phyloP scores from a whole-genome alignment of 2,888 invertebrate genomes.

The Caenorhabditis sp. region DNA sequence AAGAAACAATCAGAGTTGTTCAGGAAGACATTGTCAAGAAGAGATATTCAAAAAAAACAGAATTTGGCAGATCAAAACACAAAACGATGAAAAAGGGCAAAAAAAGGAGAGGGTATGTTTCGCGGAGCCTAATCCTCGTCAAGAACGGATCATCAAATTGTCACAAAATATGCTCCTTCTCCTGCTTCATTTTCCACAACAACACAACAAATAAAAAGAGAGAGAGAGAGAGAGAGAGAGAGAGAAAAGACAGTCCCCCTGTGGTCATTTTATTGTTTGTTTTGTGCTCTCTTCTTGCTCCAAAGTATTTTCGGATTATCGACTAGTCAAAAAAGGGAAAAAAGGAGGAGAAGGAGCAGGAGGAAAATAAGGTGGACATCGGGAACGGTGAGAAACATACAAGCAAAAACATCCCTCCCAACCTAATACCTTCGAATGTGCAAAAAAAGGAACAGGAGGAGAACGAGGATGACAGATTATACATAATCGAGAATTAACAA shows the following conservation, averaged over 20 bases:
- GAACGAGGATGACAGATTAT: neutral
- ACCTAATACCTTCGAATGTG: neutral
- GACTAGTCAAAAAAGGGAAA: constrained; percentile 1
- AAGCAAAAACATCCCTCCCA: neutral
- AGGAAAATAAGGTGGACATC: neutral
- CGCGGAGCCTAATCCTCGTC: neutral
- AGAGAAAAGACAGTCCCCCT: neutral
- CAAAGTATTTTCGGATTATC: constrained; percentile 1
- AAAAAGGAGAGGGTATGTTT: neutral
- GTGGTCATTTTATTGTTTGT: constrained; percentile 5
- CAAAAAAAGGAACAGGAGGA: neutral
- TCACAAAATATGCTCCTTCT: constrained; percentile 1
- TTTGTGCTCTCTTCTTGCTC: constrained; percentile 8
- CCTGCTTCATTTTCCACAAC: constrained; percentile 19
- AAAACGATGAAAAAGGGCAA: too few species aligned
- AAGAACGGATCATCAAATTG: neutral
- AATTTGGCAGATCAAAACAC: neutral
- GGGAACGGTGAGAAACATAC: constrained; percentile 25
- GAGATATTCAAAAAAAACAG: neutral
- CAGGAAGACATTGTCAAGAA: neutral
- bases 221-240: neutral
- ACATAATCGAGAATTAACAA: neutral
- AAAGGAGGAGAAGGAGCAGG: neutral
- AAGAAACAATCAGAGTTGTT: too few species aligned
- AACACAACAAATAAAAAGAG: constrained; percentile 19